Conservation (phyloP, 2,797 vertebrate genomes). For the Aphelocoma californica region DNA sequence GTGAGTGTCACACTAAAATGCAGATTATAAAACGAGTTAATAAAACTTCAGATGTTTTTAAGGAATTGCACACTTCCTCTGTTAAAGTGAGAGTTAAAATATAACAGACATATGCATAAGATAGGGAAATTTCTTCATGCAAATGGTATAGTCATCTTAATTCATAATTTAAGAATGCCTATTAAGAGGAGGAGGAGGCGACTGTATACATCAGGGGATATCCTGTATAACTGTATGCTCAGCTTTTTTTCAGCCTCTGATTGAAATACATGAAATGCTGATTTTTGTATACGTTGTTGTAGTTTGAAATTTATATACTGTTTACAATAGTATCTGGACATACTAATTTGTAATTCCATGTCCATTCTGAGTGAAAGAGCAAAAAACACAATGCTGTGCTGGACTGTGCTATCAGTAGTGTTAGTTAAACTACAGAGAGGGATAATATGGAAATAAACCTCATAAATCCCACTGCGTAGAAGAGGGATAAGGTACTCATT, state of each 20-base stretch:
- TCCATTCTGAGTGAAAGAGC: neutral
- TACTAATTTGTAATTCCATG: neutral
- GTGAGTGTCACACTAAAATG: neutral
- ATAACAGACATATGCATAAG: neutral
- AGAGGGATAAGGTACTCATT: neutral
- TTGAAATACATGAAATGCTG: neutral
- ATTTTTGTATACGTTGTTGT: neutral
- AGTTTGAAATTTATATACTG: neutral
- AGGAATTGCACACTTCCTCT: neutral
- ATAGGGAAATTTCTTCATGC: neutral
- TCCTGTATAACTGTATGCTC: neutral
- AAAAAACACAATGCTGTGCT: neutral
- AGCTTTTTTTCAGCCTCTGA: neutral
- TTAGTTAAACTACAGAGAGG: slow-evolving; percentile 5
- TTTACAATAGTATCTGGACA: neutral
- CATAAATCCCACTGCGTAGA: neutral
- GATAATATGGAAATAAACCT: slow-evolving; percentile 32
- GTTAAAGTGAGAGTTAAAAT: neutral
- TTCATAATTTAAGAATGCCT: slow-evolving; percentile 33
- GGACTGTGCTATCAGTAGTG: neutral
- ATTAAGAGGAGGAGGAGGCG: neutral
- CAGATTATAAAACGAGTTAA: neutral
- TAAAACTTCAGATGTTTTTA: neutral
- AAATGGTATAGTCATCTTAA: neutral
- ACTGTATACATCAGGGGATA: neutral